A percentile compares a stretch with the other conserved stretches of the same genome.
These are phyloP conservation scores for Copidosoma aretas DNA, from an alignment of 2,888 invertebrate genomes.

Conservation along the genomic window DNA sequence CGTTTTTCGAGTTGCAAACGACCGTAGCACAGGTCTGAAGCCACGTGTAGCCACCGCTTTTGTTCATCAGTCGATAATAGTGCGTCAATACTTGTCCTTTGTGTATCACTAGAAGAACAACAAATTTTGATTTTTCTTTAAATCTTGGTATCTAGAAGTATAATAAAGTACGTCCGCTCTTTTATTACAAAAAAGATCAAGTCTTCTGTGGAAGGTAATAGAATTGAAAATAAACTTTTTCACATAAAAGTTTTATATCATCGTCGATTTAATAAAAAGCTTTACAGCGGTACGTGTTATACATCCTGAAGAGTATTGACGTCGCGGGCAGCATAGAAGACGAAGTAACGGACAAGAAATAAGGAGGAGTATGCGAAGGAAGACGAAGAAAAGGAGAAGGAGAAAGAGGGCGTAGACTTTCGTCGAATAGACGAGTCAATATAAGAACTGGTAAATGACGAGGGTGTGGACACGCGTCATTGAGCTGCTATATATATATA, in stretches of 20 bases:
- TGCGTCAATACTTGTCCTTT: constrained; percentile 97
- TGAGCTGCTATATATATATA: not conserved
- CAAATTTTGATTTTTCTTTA: constrained; percentile 1
- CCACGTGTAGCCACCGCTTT: constrained; percentile 96
- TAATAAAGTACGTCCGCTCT: too few species aligned
- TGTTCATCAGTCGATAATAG: constrained; percentile 96
- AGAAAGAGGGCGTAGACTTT: too few species aligned
- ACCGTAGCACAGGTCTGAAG: constrained; percentile 96
- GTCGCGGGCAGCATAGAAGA: too few species aligned
- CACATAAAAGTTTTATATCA: constrained; percentile 14
- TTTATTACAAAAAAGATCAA: too few species aligned
- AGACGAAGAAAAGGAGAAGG: too few species aligned
- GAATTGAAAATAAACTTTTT: too few species aligned
- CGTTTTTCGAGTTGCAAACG: constrained; percentile 93
- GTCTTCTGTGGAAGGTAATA: too few species aligned
- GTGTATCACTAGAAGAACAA: constrained; percentile 79
- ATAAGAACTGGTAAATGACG: not conserved
- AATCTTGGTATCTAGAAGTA: too few species aligned
- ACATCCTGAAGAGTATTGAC: not conserved
- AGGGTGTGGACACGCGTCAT: constrained; percentile 15
- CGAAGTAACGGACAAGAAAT: too few species aligned
- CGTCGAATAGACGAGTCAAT: too few species aligned
- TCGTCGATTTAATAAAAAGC: constrained; percentile 17
- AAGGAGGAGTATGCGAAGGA: too few species aligned
- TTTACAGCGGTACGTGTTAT: too few species aligned